phyloP scores from a whole-genome alignment of 64 coral and sea anemone species.

The Montipora sp. region DNA sequence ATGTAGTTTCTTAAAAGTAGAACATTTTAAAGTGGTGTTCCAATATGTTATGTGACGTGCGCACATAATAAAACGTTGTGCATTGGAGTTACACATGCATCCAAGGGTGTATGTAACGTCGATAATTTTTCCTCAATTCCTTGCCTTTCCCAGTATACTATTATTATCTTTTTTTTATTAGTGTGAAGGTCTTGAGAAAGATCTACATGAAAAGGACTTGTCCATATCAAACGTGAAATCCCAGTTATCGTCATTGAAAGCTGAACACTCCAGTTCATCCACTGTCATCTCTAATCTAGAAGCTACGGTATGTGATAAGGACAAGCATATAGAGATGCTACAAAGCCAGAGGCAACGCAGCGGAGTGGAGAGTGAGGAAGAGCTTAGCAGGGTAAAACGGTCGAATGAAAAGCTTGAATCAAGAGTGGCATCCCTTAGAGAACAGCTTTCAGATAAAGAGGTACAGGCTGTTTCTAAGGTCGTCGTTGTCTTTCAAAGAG shows the following conservation, averaged over 20 bases:
- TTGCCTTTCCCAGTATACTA: background rate
- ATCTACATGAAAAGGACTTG: conserved; percentile 72
- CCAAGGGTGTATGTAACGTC: no score
- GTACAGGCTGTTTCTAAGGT: background rate
- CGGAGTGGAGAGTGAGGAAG: conserved; percentile 72
- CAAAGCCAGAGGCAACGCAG: conserved; percentile 76
- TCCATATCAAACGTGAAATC: conserved; percentile 61
- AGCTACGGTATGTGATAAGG: conserved; percentile 83
- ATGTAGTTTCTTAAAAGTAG: no score
- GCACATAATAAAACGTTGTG: no score
- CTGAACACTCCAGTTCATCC: conserved; percentile 71
- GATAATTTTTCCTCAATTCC: no score
- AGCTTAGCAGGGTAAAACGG: conserved; percentile 62
- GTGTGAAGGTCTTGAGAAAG: conserved; percentile 81
- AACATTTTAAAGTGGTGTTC: no score
- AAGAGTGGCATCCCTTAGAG: conserved; percentile 67
- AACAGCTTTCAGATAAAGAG: conserved; percentile 67
- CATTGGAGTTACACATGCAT: no score
- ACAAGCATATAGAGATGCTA: conserved; percentile 84
- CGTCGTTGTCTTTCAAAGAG: background rate
- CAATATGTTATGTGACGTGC: no score
- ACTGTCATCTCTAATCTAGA: conserved; percentile 80
- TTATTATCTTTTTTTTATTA: conserved; percentile 13
- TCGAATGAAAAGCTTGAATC: conserved; percentile 83
- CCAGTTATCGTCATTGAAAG: conserved; percentile 63